Percentiles rank a stretch among this genome's conserved stretches.
These are phyloP conservation scores for Balanococcus diminutus DNA, from an alignment of 2,888 invertebrate species.

Conservation along the genomic window DNA sequence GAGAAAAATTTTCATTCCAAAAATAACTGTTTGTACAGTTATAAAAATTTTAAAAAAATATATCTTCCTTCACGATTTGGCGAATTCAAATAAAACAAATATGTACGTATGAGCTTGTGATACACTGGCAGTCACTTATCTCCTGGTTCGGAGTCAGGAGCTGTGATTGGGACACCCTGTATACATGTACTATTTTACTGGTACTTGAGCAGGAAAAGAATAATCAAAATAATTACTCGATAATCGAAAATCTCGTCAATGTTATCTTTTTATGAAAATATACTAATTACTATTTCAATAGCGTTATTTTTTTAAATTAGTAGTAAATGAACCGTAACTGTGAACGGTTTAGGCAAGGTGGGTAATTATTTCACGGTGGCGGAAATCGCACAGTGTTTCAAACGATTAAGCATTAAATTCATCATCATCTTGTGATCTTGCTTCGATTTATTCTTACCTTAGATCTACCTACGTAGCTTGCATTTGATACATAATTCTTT, in stretches of 20 bases:
- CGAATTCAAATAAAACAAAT: too few relatives aligned
- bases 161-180: too few relatives aligned
- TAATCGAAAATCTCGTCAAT: not conserved
- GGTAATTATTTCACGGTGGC: not conserved
- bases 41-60: too few relatives aligned
- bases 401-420: not conserved
- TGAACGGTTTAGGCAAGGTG: not conserved
- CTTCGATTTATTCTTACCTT: not conserved
- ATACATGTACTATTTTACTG: too few relatives aligned
- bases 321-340: slow-evolving; percentile 1
- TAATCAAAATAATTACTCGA: not conserved
- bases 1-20: too few relatives aligned
- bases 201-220: not conserved
- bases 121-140: too few relatives aligned
- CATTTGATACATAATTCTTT: not conserved
- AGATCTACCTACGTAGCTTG: not conserved
- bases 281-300: slow-evolving; percentile 20
- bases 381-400: not conserved
- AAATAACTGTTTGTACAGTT: too few relatives aligned
- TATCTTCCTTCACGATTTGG: too few relatives aligned
- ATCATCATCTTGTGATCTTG: not conserved
- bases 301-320: not conserved
- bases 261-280: not conserved
- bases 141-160: too few relatives aligned
- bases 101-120: too few relatives aligned